Percentiles rank a stretch among this genome's conserved stretches.
These are phyloP conservation scores for Nothura maculosa DNA, from an alignment of 2,797 vertebrate genomes.

Conservation along the genomic window DNA sequence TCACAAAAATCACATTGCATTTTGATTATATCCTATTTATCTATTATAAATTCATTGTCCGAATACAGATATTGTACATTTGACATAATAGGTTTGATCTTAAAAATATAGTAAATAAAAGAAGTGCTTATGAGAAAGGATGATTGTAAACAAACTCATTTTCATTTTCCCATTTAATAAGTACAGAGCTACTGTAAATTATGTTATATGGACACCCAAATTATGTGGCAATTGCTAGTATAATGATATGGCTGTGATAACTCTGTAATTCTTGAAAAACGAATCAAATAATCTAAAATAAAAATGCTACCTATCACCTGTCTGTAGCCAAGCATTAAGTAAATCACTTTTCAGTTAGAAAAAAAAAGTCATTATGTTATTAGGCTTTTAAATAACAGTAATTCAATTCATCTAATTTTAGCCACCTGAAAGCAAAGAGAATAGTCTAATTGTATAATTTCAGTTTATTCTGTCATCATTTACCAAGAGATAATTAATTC, in stretches of 20 bases:
- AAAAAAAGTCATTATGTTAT: neutral
- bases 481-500: conserved; percentile 10
- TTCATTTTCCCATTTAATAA: conserved; percentile 35
- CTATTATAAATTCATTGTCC: conserved; percentile 1
- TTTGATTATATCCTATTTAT: conserved; percentile 28
- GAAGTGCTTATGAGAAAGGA: conserved; percentile 36
- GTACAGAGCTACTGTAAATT: neutral
- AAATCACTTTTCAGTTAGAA: neutral
- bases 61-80: neutral
- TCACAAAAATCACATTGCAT: neutral
- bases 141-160: conserved; percentile 5
- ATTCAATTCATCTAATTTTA: neutral
- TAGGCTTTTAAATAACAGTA: neutral
- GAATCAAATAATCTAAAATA: neutral
- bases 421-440: neutral
- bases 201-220: neutral
- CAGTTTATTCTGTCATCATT: neutral
- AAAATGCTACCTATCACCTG: neutral
- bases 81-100: conserved; percentile 46
- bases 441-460: neutral
- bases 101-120: conserved; percentile 45
- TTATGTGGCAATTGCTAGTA: neutral
- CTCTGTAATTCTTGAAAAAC: conserved; percentile 1
- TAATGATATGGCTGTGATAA: neutral
- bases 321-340: neutral